Percentiles rank a stretch among this genome's conserved stretches.
phyloP scores from a whole-genome alignment of 2,797 vertebrate genomes.

The Tenualosa thibaudeaui region DNA sequence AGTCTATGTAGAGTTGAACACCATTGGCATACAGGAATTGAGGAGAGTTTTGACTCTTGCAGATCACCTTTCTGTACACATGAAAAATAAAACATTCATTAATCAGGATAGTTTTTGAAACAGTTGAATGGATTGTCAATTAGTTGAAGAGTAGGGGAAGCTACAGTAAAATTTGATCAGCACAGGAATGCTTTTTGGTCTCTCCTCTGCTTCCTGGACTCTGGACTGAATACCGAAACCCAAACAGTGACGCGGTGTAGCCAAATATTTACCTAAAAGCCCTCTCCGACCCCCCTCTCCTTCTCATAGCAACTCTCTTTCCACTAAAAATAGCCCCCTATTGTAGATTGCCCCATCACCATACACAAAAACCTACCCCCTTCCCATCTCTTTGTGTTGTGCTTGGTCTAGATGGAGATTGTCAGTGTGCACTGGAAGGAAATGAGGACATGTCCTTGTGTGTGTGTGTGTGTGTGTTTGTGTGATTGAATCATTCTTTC shows the following conservation, averaged over 20 bases:
- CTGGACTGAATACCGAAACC: conserved; percentile 7
- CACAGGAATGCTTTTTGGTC: background rate
- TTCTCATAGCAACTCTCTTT: background rate
- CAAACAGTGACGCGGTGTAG: conserved; percentile 5
- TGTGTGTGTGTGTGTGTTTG: conserved; percentile 11
- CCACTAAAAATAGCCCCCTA: conserved; percentile 8
- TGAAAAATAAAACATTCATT: background rate
- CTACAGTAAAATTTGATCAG: background rate
- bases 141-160: background rate
- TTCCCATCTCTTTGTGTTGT: background rate
- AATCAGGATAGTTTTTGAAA: background rate
- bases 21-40: background rate
- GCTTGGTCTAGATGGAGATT: background rate
- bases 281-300: background rate
- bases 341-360: background rate
- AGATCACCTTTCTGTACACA: background rate
- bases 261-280: conserved; percentile 19
- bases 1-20: background rate
- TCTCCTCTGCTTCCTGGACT: background rate
- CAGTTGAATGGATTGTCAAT: background rate
- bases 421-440: background rate
- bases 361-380: background rate
- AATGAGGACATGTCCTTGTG: conserved; percentile 1
- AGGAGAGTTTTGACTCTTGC: background rate
- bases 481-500: background rate